Evolutionary conservation across 2,888 invertebrate genomes (phyloP), one percentile per base, ranked within the genome.

Genomic region (Synanthedon vespiformis): DNA sequence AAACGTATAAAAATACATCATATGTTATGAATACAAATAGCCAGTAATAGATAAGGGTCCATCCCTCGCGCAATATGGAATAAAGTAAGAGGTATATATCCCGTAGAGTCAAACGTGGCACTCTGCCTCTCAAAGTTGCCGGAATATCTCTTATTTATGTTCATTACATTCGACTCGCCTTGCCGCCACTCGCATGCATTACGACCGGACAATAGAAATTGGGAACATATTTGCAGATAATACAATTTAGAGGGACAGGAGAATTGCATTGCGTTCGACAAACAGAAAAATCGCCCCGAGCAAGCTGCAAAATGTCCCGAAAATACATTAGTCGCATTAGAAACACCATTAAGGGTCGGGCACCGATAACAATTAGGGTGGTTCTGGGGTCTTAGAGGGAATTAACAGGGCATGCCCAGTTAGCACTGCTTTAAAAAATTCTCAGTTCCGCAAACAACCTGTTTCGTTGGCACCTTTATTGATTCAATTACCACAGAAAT

Each of bases 271-370:
- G 63, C 69, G 63, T 74, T 80, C 75, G 75, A 79, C 80, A 78
- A 77, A 86, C 77, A 83, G 80, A 87, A 84, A 84, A 85, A 84
- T 82, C 76, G 77, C 84, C 80, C 66, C 70, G 73, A 78, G 86
- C 85, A 82, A 81, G 83, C 86, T 86, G 86, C 85, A 85, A 81
- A 86, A 85, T 86, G 87, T 86, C 82, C 80, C 82, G 69, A 84
- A 86, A 86, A 83, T 81, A 84, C 85, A 87, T 87, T 87, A 87
- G 81, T 64, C 73, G 83, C 85, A 86, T 86, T 85, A 85, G 85
- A 85, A 80, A 79, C 76, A 79, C 81, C 80, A 82, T 84, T 82
- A 85, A 77, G 84, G 84, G 82, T 75, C 73, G 75, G 65, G 61
- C 72, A 65, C 81, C 80, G 81, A 84, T 84, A 83, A 84, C 84